Conservation (phyloP, 2,797 vertebrate genomes). For the Myripristis jacobus region DNA sequence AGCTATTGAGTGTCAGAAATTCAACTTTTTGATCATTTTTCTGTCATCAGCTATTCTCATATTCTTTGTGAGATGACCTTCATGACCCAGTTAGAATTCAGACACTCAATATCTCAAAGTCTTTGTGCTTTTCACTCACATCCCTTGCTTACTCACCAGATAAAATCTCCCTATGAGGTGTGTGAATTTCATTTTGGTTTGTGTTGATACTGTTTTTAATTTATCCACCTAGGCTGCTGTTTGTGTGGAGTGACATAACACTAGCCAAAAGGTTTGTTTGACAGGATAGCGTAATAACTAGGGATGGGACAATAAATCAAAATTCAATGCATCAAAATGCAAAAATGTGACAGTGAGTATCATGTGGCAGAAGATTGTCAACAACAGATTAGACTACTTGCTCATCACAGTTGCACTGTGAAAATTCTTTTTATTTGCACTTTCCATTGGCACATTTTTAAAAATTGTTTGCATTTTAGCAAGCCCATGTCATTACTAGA, state of each 20-base stretch:
- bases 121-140: conserved; percentile 38
- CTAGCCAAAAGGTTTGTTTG: background rate
- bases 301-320: no score
- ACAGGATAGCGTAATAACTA: background rate
- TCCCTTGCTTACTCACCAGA: conserved; percentile 32
- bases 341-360: no score
- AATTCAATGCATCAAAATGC: no score
- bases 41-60: background rate
- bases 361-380: no score
- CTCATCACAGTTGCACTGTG: no score
- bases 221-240: conserved; percentile 1
- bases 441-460: no score
- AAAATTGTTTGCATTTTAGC: no score
- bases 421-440: no score
- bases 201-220: background rate
- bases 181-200: conserved; percentile 1
- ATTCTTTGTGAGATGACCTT: conserved; percentile 11
- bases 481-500: no score
- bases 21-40: conserved; percentile 19
- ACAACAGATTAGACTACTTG: no score
- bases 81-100: conserved; percentile 45
- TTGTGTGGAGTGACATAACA: conserved; percentile 11
- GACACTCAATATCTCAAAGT: conserved; percentile 44
- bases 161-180: conserved; percentile 5
- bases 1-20: conserved; percentile 64